A percentile compares a stretch with the other conserved stretches of the same genome.
These are phyloP conservation scores for Porites lutea DNA, from an alignment of 64 coral and sea anemone genomes.

Conservation along the genomic window DNA sequence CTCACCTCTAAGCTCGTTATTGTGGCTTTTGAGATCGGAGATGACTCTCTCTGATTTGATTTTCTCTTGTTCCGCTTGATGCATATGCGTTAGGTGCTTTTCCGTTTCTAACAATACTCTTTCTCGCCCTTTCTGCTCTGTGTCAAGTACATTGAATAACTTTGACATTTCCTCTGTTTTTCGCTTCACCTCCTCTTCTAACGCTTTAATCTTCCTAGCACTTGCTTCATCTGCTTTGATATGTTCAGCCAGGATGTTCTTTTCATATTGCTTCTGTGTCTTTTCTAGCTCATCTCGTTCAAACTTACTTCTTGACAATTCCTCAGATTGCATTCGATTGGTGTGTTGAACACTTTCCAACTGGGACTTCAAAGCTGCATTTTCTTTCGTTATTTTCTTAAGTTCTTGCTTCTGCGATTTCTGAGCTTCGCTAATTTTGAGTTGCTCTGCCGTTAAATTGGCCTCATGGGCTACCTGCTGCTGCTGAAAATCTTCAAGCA, in stretches of 20 bases:
- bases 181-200: conserved; percentile 37
- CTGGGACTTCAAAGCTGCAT: conserved; percentile 47
- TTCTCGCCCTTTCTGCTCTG: conserved; percentile 65
- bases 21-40: conserved; percentile 34
- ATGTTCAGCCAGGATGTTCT: conserved; percentile 53
- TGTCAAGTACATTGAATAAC: conserved; percentile 47
- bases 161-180: conserved; percentile 63
- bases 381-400: conserved; percentile 61
- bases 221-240: conserved; percentile 61
- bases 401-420: conserved; percentile 61
- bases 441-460: conserved; percentile 67
- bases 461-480: conserved; percentile 52
- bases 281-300: conserved; percentile 38
- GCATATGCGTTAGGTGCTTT: conserved; percentile 46
- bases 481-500: conserved; percentile 44
- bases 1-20: conserved; percentile 36
- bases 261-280: conserved; percentile 59
- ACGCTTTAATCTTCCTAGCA: conserved; percentile 28
- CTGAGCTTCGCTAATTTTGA: conserved; percentile 70
- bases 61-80: conserved; percentile 47
- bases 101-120: conserved; percentile 49
- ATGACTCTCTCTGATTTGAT: conserved; percentile 27
- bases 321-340: conserved; percentile 16
- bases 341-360: conserved; percentile 66
- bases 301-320: neutral